Conservation (phyloP, 2,888 invertebrate genomes). For the Biston stratarius region DNA sequence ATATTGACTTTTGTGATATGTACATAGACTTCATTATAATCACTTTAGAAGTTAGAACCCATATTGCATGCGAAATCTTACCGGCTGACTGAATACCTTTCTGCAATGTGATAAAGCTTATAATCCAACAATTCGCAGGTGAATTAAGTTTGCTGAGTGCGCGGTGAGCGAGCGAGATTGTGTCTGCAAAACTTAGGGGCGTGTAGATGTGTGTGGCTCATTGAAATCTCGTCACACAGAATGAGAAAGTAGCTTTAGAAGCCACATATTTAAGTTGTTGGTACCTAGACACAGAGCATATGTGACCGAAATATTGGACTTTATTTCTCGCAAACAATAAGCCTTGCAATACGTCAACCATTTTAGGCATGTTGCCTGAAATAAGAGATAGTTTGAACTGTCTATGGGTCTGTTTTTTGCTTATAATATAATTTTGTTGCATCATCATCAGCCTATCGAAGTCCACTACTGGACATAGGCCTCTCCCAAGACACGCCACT, state of each 20-base stretch:
- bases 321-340: not conserved
- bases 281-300: not conserved
- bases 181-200: constrained; percentile 20
- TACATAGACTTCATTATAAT: constrained; percentile 10
- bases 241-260: constrained; percentile 10
- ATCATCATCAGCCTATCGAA: no score
- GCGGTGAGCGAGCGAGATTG: constrained; percentile 8
- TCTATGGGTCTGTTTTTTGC: no score
- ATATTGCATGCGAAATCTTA: not conserved
- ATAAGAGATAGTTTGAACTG: no score
- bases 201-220: constrained; percentile 17
- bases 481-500: no score
- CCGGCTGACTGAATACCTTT: not conserved
- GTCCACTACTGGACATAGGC: no score
- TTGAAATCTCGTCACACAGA: constrained; percentile 12
- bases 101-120: not conserved
- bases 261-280: not conserved
- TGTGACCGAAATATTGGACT: not conserved
- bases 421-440: no score
- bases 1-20: constrained; percentile 2
- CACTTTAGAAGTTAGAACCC: constrained; percentile 10
- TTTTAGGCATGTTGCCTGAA: no score
- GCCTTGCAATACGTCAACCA: no score
- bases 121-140: not conserved
- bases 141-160: constrained; percentile 21